Base-by-base conservation (phyloP, 2,888 invertebrate species). In the Morpho achilles region DNA sequence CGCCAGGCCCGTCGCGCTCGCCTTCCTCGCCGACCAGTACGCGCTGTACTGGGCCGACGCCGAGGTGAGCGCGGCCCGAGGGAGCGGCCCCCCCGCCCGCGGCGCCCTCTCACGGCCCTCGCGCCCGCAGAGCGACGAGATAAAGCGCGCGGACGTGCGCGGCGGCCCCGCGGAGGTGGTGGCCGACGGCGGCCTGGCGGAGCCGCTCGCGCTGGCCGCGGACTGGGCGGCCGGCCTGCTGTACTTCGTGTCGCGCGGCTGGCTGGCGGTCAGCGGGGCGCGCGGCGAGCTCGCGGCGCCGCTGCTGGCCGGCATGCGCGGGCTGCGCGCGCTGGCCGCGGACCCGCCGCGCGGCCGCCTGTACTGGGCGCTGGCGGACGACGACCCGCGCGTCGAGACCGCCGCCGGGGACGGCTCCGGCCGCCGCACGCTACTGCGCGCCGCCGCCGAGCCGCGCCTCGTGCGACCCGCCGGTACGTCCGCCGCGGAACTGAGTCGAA, bases 201-300 rank as follows among this genome's bases (percentile, higher is more conserved):
- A 89, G 67, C 93, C 94, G 41, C 91, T 92, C 55, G 96, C 95
- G 3, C 92, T 97, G 75, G 96, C 96, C 44, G 91, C 97, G 59
- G 97, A 97, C 88, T 96, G 96, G 95, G 92, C 95, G 60, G 95
- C 96, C 10, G 90, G 93, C 50, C 92, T 95, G 73, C 91, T 96
- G 82, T 96, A 95, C 56, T 61, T 50, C 84, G 93, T 96, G 76
- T 92, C 93, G 86, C 91, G 93, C 58, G 75, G 71, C 83, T 87
- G 91, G 66, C 95, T 97, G 65, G 88, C 93, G 56, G 96, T 93
- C 0, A 93, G 94, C 65, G 95, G 93, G 72, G 84, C 96, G 54
- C 91, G 92, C 65, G 97, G 96, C 3, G 94, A 95, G 79, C 95
- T 92, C 75, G 91, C 94, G 40, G 91, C 94, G 42, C 91, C 80